Evolutionary conservation across 2,113 vertebrate species (phyloP).

Genomic region (Catharus bicknelli): DNA sequence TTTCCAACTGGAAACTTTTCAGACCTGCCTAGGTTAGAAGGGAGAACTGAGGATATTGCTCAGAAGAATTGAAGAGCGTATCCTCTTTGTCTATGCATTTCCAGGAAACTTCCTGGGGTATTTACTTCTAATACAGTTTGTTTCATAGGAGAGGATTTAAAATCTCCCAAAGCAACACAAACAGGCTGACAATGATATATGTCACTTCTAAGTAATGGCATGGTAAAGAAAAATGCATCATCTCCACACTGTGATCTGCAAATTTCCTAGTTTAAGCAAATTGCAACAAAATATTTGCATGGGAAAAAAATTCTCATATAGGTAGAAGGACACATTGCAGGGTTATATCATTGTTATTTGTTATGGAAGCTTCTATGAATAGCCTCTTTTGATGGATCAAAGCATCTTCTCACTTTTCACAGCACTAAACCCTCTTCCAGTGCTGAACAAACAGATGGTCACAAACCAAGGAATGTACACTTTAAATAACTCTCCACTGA

Average conservation of each 20-base stretch:
- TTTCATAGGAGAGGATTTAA: not conserved
- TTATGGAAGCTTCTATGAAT: not conserved
- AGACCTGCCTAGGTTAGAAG: not conserved
- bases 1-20: not conserved
- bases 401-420: conserved; percentile 6
- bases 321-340: not conserved
- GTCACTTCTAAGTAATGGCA: not conserved
- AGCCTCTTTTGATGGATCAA: not conserved
- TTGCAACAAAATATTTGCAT: not conserved
- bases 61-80: not conserved
- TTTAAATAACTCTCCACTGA: conserved; percentile 15
- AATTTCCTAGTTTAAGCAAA: conserved; percentile 14
- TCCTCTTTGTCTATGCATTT: not conserved
- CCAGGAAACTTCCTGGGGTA: not conserved
- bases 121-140: not conserved
- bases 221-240: not conserved
- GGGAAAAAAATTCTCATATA: not conserved
- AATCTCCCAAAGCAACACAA: not conserved
- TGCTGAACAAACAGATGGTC: conserved; percentile 17
- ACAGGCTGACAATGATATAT: not conserved
- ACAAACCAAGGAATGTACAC: not conserved
- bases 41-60: not conserved
- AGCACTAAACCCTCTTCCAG: not conserved
- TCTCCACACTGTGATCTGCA: not conserved
- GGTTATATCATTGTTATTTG: not conserved